Conservation (phyloP, 2,113 vertebrate genomes). For the Naja naja region DNA sequence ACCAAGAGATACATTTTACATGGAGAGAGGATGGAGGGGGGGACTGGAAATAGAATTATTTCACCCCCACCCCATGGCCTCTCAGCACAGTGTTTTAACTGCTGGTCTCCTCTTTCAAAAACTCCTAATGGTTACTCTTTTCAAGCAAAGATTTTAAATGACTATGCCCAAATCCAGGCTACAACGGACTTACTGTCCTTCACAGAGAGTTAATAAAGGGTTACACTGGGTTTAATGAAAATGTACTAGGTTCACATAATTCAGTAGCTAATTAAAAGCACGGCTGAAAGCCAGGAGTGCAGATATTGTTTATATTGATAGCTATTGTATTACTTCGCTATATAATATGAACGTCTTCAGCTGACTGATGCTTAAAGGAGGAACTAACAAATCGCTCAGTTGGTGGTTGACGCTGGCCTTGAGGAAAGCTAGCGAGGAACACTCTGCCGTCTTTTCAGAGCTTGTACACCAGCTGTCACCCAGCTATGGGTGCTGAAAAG, state of each 20-base stretch:
- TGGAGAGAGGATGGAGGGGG: slow-evolving; percentile 18
- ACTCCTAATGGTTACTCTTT: slow-evolving; percentile 56
- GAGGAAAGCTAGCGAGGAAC: slow-evolving; percentile 78
- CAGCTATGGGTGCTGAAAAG: slow-evolving; percentile 90
- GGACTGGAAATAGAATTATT: slow-evolving; percentile 31
- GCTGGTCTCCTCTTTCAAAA: slow-evolving; percentile 46
- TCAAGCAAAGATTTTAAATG: slow-evolving; percentile 57
- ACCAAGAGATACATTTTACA: slow-evolving; percentile 59
- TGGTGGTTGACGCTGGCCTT: slow-evolving; percentile 80
- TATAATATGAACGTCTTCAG: slow-evolving; percentile 77
- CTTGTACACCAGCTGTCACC: slow-evolving; percentile 95
- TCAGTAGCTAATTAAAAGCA: slow-evolving; percentile 71
- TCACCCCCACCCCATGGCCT: slow-evolving; percentile 52
- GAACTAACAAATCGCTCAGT: slow-evolving; percentile 79
- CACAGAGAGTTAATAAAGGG: slow-evolving; percentile 62
- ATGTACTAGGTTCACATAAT: slow-evolving; percentile 64
- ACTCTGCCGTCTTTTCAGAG: slow-evolving; percentile 85
- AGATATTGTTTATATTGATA: slow-evolving; percentile 73
- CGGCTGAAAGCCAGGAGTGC: slow-evolving; percentile 59
- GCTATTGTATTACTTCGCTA: slow-evolving; percentile 74
- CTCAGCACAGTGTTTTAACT: slow-evolving; percentile 53
- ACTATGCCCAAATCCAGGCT: slow-evolving; percentile 44
- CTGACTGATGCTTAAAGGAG: slow-evolving; percentile 76
- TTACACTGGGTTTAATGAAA: slow-evolving; percentile 65
- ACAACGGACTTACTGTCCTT: slow-evolving; percentile 46